Base-by-base conservation (phyloP, 2,888 invertebrate species). In the Andrena praecox region DNA sequence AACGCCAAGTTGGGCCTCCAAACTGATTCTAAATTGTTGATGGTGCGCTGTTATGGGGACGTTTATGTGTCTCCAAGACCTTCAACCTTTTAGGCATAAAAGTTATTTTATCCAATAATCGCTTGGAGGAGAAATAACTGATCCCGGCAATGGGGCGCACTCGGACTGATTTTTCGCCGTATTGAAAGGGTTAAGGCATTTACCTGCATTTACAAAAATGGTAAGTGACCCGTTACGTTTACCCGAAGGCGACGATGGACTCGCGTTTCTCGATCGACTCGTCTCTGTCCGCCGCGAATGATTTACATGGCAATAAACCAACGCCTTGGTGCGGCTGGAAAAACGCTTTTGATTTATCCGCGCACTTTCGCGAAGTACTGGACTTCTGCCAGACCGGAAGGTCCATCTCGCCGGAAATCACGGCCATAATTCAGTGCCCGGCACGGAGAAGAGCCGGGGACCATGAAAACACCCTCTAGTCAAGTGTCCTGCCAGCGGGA, bases 331-430 rank as follows among this genome's bases (percentile, higher is more conserved):
- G 16, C 67, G 63, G 35, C 77, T 29, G 78, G 83, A 75, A 85
- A 86, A 87, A 90, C 75, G 77, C 67, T 71, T 82, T 84, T 90
- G 90, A 90, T 90, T 90, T 90, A 90, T 89, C 80, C 85, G 75
- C 69, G 81, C 86, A 87, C 90, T 90, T 89, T 90, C 85, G 80
- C 80, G 54, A 82, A 77, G 85, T 80, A 82, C 89, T 90, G 90
- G 90, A 90, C 85, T 80, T 69, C 70, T 85, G 88, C 87, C 89
- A 90, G 87, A 63, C 85, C 86, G 91, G 90, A 91, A 90, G 90
- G 91, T 91, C 91, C 90, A 90, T 89, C 90, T 88, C 85, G 86
- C 86, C 90, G 91, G 91, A 91, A 90, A 91, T 91, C 89, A 86
- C 85, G 85, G 82, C 69, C 74, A 89, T 91, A 91, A 89, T 87